Conservation (phyloP, 2,888 invertebrate species). For the Synanthedon vespiformis region DNA sequence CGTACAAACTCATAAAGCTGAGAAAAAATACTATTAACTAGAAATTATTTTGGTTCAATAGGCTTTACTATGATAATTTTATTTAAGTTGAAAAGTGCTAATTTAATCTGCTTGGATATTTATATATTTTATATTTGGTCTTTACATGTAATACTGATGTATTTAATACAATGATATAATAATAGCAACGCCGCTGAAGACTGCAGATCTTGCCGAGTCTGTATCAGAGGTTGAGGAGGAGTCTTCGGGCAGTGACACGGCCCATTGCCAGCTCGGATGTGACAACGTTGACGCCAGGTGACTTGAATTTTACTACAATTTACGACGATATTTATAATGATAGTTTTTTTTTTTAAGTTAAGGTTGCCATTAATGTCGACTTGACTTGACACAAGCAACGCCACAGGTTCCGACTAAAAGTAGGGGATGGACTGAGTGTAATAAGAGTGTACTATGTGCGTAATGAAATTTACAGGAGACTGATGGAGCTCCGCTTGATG, state of each 20-base stretch:
- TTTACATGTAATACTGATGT: neutral
- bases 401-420: no score
- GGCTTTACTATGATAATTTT: no score
- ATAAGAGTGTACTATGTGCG: constrained; percentile 1
- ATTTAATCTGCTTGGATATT: no score
- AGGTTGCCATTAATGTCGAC: no score
- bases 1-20: no score
- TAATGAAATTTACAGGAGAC: constrained; percentile 46
- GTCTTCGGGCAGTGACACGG: constrained; percentile 69
- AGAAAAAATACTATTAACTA: no score
- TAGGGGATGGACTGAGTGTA: neutral
- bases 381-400: no score
- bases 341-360: no score
- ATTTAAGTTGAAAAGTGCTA: no score
- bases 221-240: constrained; percentile 74
- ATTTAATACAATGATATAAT: constrained; percentile 13
- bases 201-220: constrained; percentile 67
- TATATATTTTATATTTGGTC: no score
- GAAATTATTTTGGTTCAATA: no score
- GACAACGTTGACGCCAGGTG: constrained; percentile 62
- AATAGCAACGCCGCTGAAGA: constrained; percentile 53
- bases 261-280: constrained; percentile 58
- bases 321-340: no score
- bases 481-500: constrained; percentile 73
- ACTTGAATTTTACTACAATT: constrained; percentile 1